Conservation (phyloP, 2,797 vertebrate species). For the Poecilia picta region DNA sequence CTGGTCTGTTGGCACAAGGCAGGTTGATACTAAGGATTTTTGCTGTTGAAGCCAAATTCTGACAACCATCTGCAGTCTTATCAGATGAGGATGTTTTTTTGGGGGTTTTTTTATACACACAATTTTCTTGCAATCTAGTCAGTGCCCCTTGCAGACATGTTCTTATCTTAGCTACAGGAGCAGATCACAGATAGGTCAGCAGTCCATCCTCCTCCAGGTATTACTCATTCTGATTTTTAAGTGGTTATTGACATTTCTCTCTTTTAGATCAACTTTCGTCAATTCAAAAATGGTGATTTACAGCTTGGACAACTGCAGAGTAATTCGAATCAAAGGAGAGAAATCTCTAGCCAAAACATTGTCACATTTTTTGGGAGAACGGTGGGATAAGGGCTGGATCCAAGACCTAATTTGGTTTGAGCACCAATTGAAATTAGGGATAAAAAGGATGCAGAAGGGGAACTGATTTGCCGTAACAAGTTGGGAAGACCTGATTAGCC, state of each 20-base stretch:
- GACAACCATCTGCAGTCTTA: slow-evolving; percentile 14
- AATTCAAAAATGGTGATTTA: background rate
- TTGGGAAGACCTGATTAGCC: background rate
- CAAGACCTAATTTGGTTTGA: background rate
- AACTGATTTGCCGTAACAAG: background rate
- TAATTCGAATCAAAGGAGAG: background rate
- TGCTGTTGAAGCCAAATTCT: slow-evolving; percentile 9
- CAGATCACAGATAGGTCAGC: slow-evolving; percentile 5
- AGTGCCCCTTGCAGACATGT: background rate
- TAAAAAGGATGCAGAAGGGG: background rate
- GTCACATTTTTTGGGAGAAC: background rate
- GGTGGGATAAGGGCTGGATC: background rate
- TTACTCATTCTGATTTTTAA: background rate
- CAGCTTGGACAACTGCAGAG: background rate
- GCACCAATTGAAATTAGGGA: background rate
- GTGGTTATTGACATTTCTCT: background rate
- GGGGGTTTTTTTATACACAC: background rate
- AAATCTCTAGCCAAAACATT: background rate
- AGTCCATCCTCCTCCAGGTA: background rate
- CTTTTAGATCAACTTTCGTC: background rate
- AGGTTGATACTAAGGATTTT: slow-evolving; percentile 1
- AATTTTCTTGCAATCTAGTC: background rate
- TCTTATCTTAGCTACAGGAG: slow-evolving; percentile 11
- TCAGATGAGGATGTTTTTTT: background rate
- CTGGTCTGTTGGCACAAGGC: slow-evolving; percentile 2